Evolutionary conservation across 2,797 vertebrate genomes (phyloP).

Genomic region (Tauraco hartlaubi): DNA sequence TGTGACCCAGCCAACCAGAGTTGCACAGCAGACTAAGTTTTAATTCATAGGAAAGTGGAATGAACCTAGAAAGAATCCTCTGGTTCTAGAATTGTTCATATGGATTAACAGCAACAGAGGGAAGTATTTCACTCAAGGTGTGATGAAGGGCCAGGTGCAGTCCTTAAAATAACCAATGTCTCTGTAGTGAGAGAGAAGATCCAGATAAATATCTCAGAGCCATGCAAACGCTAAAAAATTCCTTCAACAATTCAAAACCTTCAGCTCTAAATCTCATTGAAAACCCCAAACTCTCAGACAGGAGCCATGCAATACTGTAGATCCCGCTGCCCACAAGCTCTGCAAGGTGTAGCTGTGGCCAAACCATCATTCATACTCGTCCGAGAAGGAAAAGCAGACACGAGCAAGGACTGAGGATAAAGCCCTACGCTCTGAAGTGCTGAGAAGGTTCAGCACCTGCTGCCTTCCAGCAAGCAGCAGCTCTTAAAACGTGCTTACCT

Average conservation of each 20-base stretch:
- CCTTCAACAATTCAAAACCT: neutral
- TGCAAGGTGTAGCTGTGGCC: neutral
- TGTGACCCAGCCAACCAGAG: neutral
- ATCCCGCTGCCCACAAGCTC: neutral
- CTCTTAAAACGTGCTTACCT: neutral
- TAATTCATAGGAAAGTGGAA: neutral
- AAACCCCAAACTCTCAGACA: neutral
- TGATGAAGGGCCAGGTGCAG: neutral
- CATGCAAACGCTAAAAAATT: neutral
- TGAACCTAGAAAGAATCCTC: neutral
- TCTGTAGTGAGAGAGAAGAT: neutral
- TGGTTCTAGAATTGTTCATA: neutral
- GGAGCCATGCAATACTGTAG: too few relatives aligned
- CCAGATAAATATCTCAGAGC: neutral
- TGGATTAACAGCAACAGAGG: neutral
- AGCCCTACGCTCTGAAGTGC: neutral
- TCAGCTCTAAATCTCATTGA: neutral
- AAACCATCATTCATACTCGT: fast-evolving
- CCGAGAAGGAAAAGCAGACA: neutral
- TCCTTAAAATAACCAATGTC: neutral
- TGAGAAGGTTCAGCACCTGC: neutral
- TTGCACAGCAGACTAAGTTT: neutral
- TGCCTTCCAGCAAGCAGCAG: neutral
- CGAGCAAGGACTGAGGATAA: neutral
- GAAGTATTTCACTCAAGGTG: neutral